A percentile compares a stretch with the other conserved stretches of the same genome.
Conservation (phyloP, 2,888 invertebrate species). For the Aspidiotus destructor region DNA sequence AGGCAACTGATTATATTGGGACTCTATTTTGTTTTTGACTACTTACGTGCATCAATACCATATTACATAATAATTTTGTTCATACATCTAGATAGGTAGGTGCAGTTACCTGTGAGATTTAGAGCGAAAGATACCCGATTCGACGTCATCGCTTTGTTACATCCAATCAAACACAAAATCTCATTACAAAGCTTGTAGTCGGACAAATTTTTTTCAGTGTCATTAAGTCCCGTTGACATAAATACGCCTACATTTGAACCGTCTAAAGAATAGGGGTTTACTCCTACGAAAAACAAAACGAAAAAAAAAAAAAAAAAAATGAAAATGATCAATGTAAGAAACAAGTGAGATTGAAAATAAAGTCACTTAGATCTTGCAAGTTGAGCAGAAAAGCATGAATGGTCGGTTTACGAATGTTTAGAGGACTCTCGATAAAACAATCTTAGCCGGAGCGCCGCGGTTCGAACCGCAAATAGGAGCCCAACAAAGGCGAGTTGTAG, state of each 20-base stretch:
- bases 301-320: no score
- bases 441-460: no score
- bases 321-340: no score
- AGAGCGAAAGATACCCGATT: slow-evolving; percentile 53
- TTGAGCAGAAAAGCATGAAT: no score
- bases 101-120: slow-evolving; percentile 48
- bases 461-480: no score
- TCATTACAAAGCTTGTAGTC: slow-evolving; percentile 53
- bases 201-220: slow-evolving; percentile 39
- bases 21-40: no score
- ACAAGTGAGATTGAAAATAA: not conserved
- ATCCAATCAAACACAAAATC: slow-evolving; percentile 58
- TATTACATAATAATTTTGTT: no score
- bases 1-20: no score
- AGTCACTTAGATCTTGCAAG: no score
- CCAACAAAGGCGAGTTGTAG: no score
- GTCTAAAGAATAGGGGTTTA: slow-evolving; percentile 44
- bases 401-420: no score
- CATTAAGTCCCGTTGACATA: slow-evolving; percentile 44
- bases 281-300: slow-evolving; percentile 39
- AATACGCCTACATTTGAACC: slow-evolving; percentile 44
- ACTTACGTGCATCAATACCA: not conserved
- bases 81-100: not conserved
- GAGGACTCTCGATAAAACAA: no score
- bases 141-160: slow-evolving; percentile 52